Evolutionary conservation across 2,797 vertebrate genomes (phyloP).

Genomic region (Tamandua tetradactyla): DNA sequence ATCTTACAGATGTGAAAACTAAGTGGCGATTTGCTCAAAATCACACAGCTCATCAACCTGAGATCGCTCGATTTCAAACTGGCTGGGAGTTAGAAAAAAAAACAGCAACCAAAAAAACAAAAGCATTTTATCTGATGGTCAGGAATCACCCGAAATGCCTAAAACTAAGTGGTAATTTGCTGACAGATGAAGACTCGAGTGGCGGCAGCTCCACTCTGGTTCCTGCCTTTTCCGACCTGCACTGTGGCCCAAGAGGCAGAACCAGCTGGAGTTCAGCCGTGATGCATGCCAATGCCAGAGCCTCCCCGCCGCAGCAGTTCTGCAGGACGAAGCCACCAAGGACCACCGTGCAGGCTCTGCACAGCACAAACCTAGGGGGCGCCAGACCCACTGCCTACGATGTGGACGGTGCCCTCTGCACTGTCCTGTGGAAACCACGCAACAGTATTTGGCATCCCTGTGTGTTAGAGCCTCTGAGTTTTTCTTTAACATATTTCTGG

Average conservation of each 20-base stretch:
- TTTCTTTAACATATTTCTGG: background rate
- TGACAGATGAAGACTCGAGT: background rate
- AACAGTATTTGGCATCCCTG: background rate
- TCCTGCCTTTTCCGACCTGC: background rate
- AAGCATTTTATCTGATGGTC: background rate
- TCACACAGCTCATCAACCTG: background rate
- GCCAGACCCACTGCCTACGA: background rate
- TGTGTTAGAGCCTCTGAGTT: background rate
- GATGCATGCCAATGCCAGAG: background rate
- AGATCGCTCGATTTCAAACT: background rate
- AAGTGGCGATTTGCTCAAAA: background rate
- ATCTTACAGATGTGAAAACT: background rate
- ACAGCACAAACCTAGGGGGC: background rate
- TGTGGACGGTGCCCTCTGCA: background rate
- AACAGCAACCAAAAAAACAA: background rate
- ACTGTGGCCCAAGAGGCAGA: background rate
- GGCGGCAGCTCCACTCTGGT: background rate
- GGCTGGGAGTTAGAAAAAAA: background rate
- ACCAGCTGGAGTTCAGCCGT: background rate
- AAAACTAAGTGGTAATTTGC: background rate
- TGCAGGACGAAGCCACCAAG: rapidly evolving
- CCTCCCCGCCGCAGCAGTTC: background rate
- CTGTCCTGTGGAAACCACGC: background rate
- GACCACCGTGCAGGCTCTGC: background rate
- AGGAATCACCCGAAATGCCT: conserved; percentile 3